These are phyloP conservation scores for Ia io DNA, from an alignment of 2,113 vertebrate species.

Conservation along the genomic window DNA sequence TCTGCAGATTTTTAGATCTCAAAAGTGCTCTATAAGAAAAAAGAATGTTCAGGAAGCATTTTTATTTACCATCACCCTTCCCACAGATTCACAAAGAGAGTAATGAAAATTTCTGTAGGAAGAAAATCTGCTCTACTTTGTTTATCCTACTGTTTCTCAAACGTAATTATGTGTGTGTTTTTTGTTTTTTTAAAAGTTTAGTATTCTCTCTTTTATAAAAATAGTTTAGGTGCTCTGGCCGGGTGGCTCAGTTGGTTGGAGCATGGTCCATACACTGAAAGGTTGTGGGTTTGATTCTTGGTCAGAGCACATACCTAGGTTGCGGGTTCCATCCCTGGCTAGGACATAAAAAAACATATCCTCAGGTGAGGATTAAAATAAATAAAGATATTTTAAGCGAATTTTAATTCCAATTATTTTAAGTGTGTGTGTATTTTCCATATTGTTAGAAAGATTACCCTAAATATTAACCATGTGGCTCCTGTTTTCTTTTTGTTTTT, in stretches of 20 bases:
- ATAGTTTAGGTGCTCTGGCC: not conserved
- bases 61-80: not conserved
- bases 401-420: not conserved
- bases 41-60: not conserved
- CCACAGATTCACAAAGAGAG: not conserved
- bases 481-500: not conserved
- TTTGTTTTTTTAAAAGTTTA: not conserved
- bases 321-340: not conserved
- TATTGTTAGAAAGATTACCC: not conserved
- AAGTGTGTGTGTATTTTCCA: not conserved
- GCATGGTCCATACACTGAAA: not conserved
- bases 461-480: not conserved
- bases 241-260: not conserved
- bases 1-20: not conserved
- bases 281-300: not conserved
- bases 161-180: not conserved
- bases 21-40: conserved; percentile 2
- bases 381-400: not conserved
- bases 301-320: not conserved
- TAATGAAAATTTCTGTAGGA: conserved; percentile 1
- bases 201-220: conserved; percentile 20
- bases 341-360: not conserved
- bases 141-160: not conserved
- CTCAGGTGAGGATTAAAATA: not conserved
- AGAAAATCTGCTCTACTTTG: not conserved